Evolutionary conservation across 1,140 invertebrate species (phyloP), one percentile per base, ranked within the genome.

Genomic region (Pararge aegeria): DNA sequence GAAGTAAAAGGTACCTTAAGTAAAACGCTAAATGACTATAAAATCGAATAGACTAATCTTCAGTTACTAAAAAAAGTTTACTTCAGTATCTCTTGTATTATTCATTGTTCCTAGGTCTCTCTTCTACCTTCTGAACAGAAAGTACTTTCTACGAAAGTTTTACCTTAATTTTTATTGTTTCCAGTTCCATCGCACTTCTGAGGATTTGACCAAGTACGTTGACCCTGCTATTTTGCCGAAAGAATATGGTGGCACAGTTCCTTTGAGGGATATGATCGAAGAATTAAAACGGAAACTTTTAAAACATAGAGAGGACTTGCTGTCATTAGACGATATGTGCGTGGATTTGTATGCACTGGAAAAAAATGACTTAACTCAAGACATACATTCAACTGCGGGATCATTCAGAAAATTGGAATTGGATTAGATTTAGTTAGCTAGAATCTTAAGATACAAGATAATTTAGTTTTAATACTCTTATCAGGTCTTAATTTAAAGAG

Each of bases 231-330:
- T 96, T 72, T 80, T 97, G 49, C 96, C 96, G 0, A 95, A 95
- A 78, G 96, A 97, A 79, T 97, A 97, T 74, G 96, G 96, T 0
- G 96, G 96, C 1, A 93, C 93, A 21, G 85, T 96, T 10, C 95
- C 96, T 13, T 79, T 96, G 29, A 89, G 89, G 7, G 95, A 96
- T 19, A 96, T 97, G 95, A 95, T 97, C 54, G 92, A 94, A 78
- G 91, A 91, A 66, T 92, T 95, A 62, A 96, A 96, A 75, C 87
- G 91, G 49, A 92, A 92, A 55, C 73, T 96, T 12, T 75, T 92
- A 49, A 91, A 92, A 50, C 93, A 93, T 38, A 91, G 94, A 63
- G 91, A 95, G 10, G 90, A 92, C 10, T 83, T 95, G 18, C 80
- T 95, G n/a, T 93, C 93, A 3, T 85, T 96, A 27, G 95, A 96